These are phyloP conservation scores for Acanthurus leucopareius DNA, from an alignment of 2,797 vertebrate genomes.

Conservation along the genomic window DNA sequence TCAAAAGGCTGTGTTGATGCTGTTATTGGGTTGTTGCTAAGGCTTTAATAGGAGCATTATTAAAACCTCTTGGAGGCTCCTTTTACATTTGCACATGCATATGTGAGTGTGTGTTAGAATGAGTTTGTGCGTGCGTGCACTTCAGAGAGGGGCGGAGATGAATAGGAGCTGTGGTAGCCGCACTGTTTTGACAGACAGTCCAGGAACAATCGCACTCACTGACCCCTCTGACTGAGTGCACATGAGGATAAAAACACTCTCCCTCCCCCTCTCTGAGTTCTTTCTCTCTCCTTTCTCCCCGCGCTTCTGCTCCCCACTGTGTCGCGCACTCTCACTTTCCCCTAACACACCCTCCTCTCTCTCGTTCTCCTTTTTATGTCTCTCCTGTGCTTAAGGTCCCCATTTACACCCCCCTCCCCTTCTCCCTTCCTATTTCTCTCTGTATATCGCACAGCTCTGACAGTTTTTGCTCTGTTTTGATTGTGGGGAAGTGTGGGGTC, in stretches of 20 bases:
- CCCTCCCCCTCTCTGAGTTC: conserved; percentile 57
- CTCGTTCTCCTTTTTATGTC: conserved; percentile 44
- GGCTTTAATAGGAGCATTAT: conserved; percentile 43
- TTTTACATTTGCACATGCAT: conserved; percentile 49
- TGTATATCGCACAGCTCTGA: conserved; percentile 2
- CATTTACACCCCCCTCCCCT: not conserved
- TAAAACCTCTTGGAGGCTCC: conserved; percentile 47
- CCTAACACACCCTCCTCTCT: conserved; percentile 41
- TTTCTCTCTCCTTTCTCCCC: conserved; percentile 60
- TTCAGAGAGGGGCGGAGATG: conserved; percentile 63
- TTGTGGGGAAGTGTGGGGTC: conserved; percentile 40
- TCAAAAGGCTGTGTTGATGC: conserved; percentile 55
- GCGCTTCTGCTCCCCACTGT: conserved; percentile 62
- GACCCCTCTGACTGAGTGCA: conserved; percentile 82
- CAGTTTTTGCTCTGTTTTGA: conserved; percentile 39
- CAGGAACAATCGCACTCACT: conserved; percentile 84
- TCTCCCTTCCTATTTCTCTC: conserved; percentile 9
- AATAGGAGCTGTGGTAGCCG: conserved; percentile 68
- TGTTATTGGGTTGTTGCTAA: conserved; percentile 62
- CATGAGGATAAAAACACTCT: conserved; percentile 78
- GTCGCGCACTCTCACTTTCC: conserved; percentile 64
- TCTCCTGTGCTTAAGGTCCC: conserved; percentile 1
- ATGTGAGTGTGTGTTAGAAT: conserved; percentile 29
- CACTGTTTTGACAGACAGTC: conserved; percentile 84
- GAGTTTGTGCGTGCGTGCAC: conserved; percentile 49